Conservation (phyloP, 2,113 vertebrate species). For the Nycticryphes semicollaris region DNA sequence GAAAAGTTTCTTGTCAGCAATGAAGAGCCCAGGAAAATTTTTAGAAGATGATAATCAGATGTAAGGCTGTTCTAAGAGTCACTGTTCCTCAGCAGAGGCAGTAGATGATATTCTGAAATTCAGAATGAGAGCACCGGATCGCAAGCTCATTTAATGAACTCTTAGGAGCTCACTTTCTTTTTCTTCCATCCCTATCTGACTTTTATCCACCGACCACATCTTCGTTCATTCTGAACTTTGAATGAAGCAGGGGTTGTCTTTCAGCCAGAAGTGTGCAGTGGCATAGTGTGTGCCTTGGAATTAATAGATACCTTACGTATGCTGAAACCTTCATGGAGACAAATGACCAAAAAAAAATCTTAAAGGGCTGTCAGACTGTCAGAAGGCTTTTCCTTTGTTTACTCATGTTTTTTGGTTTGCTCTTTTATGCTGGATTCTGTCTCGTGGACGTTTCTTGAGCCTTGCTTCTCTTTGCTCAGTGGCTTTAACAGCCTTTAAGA, state of each 20-base stretch:
- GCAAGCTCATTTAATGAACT: neutral
- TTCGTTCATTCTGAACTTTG: neutral
- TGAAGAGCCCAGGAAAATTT: neutral
- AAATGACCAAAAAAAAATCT: neutral
- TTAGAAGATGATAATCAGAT: neutral
- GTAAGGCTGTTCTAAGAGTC: neutral
- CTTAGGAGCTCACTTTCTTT: neutral
- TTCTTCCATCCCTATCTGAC: neutral
- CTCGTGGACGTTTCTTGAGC: neutral
- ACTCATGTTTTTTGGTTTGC: neutral
- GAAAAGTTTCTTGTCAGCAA: neutral
- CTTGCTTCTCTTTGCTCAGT: conserved; percentile 1
- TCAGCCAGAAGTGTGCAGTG: neutral
- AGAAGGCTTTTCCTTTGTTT: neutral
- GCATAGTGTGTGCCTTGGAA: neutral
- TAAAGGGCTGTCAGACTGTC: neutral
- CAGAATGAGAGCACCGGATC: neutral
- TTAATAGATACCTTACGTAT: neutral
- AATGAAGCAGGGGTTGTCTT: neutral
- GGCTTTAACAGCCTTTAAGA: neutral
- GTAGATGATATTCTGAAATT: neutral
- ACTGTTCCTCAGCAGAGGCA: neutral
- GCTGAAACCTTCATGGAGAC: neutral
- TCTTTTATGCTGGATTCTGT: neutral
- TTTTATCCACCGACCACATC: neutral